Evolutionary conservation across 2,797 vertebrate genomes (phyloP).

Genomic region (Sparus aurata): DNA sequence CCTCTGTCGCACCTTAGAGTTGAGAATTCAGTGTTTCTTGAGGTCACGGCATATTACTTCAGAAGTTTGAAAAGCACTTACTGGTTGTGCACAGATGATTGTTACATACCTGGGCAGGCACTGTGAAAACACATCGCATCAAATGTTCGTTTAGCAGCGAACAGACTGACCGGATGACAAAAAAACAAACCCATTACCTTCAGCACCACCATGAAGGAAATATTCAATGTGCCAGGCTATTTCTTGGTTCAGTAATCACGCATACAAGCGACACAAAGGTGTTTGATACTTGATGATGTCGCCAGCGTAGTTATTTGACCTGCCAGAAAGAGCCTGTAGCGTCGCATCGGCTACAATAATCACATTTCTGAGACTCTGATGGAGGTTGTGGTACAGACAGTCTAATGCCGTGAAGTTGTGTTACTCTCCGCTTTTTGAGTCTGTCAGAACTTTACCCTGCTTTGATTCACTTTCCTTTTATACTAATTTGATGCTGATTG

Average conservation of each 20-base stretch:
- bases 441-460: not conserved
- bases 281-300: not conserved
- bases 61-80: not conserved
- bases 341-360: not conserved
- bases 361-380: not conserved
- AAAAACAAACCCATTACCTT: not conserved
- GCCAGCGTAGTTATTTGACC: not conserved
- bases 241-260: conserved; percentile 37
- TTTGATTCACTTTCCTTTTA: not conserved
- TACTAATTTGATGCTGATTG: not conserved
- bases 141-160: not conserved
- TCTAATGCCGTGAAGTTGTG: too few relatives aligned
- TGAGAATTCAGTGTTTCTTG: conserved; percentile 11
- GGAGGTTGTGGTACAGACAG: not conserved
- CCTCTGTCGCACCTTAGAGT: not conserved
- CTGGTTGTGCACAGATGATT: conserved; percentile 3
- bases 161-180: conserved; percentile 3
- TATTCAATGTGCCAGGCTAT: conserved; percentile 9
- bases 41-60: not conserved
- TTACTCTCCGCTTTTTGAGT: too few relatives aligned
- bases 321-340: not conserved
- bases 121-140: not conserved
- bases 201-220: conserved; percentile 2
- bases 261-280: not conserved
- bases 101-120: not conserved